Percentiles rank a stretch among this genome's conserved stretches.
phyloP scores from a whole-genome alignment of 23 tunicate species.

The Phallusia fumigata region DNA sequence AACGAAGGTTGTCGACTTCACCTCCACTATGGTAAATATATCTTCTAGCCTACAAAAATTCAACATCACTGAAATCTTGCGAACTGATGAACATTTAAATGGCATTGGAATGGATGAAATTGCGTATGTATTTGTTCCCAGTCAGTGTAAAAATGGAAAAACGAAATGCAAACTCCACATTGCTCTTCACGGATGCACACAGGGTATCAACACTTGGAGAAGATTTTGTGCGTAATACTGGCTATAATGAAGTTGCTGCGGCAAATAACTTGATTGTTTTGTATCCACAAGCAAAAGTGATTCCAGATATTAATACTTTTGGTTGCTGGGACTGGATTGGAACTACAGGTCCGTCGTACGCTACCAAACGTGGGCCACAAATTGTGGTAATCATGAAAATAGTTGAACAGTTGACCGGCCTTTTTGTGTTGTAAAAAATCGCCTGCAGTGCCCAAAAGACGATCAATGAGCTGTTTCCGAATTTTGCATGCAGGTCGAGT shows the following conservation, averaged over 20 bases:
- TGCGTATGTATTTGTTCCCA: constrained; percentile 37
- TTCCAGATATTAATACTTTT: constrained; percentile 28
- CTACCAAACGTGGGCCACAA: constrained; percentile 32
- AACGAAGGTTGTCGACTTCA: neutral
- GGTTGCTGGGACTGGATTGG: constrained; percentile 67
- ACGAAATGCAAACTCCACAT: constrained; percentile 36
- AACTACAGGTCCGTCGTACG: constrained; percentile 1
- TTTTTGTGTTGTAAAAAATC: no score
- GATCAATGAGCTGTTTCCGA: no score
- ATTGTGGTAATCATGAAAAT: constrained; percentile 29
- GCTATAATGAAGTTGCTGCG: constrained; percentile 55
- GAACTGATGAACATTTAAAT: neutral
- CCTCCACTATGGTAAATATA: neutral
- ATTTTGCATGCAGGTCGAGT: no score
- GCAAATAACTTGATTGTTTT: constrained; percentile 33
- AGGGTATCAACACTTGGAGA: constrained; percentile 31
- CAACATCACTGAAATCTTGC: constrained; percentile 11
- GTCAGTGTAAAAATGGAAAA: neutral
- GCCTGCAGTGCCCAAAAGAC: no score
- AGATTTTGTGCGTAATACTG: constrained; percentile 38
- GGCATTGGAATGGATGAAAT: constrained; percentile 29
- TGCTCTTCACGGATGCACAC: constrained; percentile 52
- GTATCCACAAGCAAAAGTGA: constrained; percentile 38
- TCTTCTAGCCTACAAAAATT: constrained; percentile 19
- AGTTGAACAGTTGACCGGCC: constrained; percentile 14